Evolutionary conservation across 2,797 vertebrate genomes (phyloP).

Genomic region (Xerus rutilus): DNA sequence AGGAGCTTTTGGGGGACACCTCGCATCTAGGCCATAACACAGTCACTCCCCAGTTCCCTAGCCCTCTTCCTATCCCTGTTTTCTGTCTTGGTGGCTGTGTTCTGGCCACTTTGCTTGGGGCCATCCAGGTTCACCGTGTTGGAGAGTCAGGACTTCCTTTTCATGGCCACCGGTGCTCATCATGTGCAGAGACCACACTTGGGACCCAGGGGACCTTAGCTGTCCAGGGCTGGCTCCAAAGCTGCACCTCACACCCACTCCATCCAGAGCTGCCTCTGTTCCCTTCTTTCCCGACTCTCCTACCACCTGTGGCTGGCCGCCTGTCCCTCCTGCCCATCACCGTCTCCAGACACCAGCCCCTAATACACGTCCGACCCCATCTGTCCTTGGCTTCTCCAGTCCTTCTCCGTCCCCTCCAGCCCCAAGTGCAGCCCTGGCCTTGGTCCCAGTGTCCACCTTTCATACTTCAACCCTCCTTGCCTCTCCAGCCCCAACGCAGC

Average conservation of each 20-base stretch:
- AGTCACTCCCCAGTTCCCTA: too few species aligned
- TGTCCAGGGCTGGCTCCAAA: background rate
- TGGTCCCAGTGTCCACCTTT: background rate
- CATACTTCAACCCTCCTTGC: background rate
- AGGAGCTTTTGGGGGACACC: too few species aligned
- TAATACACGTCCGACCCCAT: accelerated
- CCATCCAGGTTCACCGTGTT: too few species aligned
- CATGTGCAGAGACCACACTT: background rate
- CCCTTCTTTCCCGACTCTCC: background rate
- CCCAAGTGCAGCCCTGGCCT: background rate
- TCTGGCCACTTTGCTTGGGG: background rate
- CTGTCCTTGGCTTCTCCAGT: background rate
- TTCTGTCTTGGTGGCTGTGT: background rate
- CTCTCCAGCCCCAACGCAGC: background rate
- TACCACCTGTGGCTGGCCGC: background rate
- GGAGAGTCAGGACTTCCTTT: background rate
- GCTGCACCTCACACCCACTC: background rate
- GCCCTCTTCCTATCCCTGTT: accelerated
- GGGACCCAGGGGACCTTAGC: background rate
- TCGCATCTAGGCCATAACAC: too few species aligned
- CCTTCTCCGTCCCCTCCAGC: background rate
- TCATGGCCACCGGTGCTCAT: background rate
- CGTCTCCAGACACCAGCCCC: background rate
- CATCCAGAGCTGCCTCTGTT: background rate
- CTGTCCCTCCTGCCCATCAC: background rate